phyloP scores from a whole-genome alignment of 2,888 invertebrate genomes.

The Clusia tigrina region DNA sequence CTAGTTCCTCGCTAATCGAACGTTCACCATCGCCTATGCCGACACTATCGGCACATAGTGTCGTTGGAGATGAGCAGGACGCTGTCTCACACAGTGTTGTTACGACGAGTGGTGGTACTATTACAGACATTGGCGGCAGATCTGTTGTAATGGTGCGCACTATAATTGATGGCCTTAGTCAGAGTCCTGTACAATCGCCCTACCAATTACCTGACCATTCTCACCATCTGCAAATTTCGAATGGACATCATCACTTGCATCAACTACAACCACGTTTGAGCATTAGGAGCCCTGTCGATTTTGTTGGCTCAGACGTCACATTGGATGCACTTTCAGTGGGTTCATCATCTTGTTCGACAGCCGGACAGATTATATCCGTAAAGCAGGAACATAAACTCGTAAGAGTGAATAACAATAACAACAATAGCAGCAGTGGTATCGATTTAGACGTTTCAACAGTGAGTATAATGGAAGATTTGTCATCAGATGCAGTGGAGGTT shows the following conservation, averaged over 20 bases:
- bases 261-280: constrained; percentile 41
- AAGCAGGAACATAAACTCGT: constrained; percentile 57
- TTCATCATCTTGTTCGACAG: too few species aligned
- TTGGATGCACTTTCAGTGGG: constrained; percentile 49
- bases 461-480: constrained; percentile 46
- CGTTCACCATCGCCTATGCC: constrained; percentile 41
- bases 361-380: constrained; percentile 44
- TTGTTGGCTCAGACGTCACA: constrained; percentile 50
- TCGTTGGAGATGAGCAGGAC: constrained; percentile 32
- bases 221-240: constrained; percentile 39
- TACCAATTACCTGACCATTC: constrained; percentile 47
- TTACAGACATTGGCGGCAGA: constrained; percentile 39
- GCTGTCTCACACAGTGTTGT: constrained; percentile 32
- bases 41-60: constrained; percentile 26
- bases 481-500: constrained; percentile 52
- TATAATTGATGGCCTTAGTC: constrained; percentile 52
- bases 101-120: constrained; percentile 20
- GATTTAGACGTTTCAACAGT: constrained; percentile 33
- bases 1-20: neutral
- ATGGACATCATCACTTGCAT: constrained; percentile 36
- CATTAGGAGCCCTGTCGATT: constrained; percentile 48
- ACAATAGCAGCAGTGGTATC: constrained; percentile 18
- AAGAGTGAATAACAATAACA: constrained; percentile 43
- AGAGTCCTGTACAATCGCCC: constrained; percentile 40
- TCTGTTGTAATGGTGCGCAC: constrained; percentile 60